Evolutionary conservation across 2,113 vertebrate genomes (phyloP).

Genomic region (Periophthalmodon schlosseri): DNA sequence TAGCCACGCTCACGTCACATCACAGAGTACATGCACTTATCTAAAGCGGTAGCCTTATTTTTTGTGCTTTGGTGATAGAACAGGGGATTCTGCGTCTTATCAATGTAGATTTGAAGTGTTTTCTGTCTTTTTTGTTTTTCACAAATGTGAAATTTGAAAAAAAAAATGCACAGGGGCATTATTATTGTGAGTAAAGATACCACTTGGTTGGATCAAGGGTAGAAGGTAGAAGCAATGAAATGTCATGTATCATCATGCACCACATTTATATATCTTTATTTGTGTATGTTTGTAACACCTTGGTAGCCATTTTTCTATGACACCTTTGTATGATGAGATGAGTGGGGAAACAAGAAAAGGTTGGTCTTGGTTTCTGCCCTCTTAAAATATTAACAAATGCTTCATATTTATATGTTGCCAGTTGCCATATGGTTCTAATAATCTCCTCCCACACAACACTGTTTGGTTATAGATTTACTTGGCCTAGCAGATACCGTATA

Average conservation of each 20-base stretch:
- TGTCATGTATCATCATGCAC: slow-evolving; percentile 43
- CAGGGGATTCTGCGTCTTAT: slow-evolving; percentile 37
- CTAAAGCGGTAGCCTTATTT: slow-evolving; percentile 40
- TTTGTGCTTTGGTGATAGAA: slow-evolving; percentile 32
- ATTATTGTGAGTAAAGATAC: slow-evolving; percentile 57
- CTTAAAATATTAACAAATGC: slow-evolving; percentile 17
- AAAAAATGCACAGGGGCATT: slow-evolving; percentile 70
- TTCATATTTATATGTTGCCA: slow-evolving; percentile 11
- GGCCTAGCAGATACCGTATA: neutral
- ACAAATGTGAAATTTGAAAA: slow-evolving; percentile 73
- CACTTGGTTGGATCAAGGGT: slow-evolving; percentile 62
- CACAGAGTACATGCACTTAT: slow-evolving; percentile 45
- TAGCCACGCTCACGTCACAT: slow-evolving; percentile 39
- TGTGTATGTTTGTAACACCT: slow-evolving; percentile 47
- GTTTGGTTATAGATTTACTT: slow-evolving; percentile 2
- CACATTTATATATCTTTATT: slow-evolving; percentile 43
- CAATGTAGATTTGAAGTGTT: slow-evolving; percentile 63
- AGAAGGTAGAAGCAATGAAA: slow-evolving; percentile 61
- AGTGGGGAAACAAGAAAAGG: slow-evolving; percentile 57
- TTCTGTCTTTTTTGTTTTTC: slow-evolving; percentile 55
- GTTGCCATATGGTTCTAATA: slow-evolving; percentile 14
- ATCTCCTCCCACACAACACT: neutral
- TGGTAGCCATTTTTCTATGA: slow-evolving; percentile 52
- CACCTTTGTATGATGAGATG: slow-evolving; percentile 53
- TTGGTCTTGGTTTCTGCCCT: slow-evolving; percentile 23